A percentile compares a stretch with the other conserved stretches of the same genome.
Conservation (phyloP, 2,797 vertebrate species). For the Rhynchonycteris naso region DNA sequence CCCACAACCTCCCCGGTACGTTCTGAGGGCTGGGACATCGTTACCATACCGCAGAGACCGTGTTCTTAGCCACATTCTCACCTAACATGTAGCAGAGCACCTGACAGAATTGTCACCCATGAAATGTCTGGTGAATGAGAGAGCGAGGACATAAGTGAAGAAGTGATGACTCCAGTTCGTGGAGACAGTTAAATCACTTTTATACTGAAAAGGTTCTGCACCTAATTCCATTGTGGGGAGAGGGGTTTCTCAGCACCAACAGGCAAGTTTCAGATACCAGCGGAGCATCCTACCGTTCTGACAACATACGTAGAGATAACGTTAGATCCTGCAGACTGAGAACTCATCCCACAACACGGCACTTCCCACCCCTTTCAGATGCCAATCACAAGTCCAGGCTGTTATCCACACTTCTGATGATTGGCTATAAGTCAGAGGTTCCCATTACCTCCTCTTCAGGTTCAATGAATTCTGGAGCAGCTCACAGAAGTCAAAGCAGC, state of each 20-base stretch:
- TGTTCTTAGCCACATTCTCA: not conserved
- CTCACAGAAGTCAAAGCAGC: not conserved
- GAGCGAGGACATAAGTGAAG: not conserved
- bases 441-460: not conserved
- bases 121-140: not conserved
- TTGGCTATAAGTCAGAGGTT: not conserved
- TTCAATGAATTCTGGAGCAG: not conserved
- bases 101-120: not conserved
- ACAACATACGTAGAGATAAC: not conserved
- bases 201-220: not conserved
- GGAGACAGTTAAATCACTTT: not conserved
- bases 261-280: not conserved
- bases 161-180: not conserved
- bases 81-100: not conserved
- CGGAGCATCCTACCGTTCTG: not conserved
- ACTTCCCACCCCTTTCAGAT: not conserved
- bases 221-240: not conserved
- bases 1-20: not conserved
- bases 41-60: not conserved
- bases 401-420: not conserved
- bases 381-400: not conserved
- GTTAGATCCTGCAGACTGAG: not conserved
- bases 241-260: not conserved
- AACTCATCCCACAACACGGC: not conserved
- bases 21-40: rapidly evolving